phyloP scores from a whole-genome alignment of 2,888 invertebrate species.

The Amiota communis region DNA sequence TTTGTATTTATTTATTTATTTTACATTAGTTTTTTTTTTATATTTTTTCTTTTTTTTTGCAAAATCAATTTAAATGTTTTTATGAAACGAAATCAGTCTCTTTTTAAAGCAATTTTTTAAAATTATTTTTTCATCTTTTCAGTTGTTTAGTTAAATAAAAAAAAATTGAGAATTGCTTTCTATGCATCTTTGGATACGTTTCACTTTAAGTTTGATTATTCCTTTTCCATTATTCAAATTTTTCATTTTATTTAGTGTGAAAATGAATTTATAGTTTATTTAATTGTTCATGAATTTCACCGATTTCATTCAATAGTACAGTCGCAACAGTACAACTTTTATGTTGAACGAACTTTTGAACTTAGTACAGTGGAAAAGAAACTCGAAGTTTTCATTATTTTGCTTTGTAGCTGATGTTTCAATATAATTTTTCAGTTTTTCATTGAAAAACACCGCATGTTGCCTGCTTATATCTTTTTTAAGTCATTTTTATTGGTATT shows the following conservation, averaged over 20 bases:
- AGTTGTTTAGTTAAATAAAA: slow-evolving; percentile 38
- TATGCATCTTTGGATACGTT: slow-evolving; percentile 73
- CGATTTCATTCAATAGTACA: neutral
- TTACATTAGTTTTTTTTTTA: slow-evolving; percentile 30
- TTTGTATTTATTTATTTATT: slow-evolving; percentile 41
- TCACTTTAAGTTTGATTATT: slow-evolving; percentile 51
- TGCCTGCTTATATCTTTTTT: slow-evolving; percentile 32
- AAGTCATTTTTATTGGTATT: neutral
- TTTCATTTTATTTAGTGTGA: slow-evolving; percentile 30
- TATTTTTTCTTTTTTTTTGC: slow-evolving; percentile 35
- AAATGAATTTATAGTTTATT: slow-evolving; percentile 23
- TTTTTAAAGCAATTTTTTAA: slow-evolving; percentile 59
- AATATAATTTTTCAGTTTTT: slow-evolving; percentile 17
- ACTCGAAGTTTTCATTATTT: neutral
- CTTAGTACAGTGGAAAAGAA: slow-evolving; percentile 1
- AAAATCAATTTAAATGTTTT: slow-evolving; percentile 44
- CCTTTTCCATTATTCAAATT: slow-evolving; percentile 31
- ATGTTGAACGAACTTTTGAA: slow-evolving; percentile 29
- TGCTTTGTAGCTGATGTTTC: slow-evolving; percentile 17
- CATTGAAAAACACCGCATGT: slow-evolving; percentile 21
- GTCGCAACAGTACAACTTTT: neutral
- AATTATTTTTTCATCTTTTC: slow-evolving; percentile 42
- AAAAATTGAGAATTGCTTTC: slow-evolving; percentile 54
- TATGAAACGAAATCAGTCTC: slow-evolving; percentile 73
- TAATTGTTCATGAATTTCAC: neutral